Conservation (phyloP, 1,140 invertebrate species). For the Agrilus planipennis region DNA sequence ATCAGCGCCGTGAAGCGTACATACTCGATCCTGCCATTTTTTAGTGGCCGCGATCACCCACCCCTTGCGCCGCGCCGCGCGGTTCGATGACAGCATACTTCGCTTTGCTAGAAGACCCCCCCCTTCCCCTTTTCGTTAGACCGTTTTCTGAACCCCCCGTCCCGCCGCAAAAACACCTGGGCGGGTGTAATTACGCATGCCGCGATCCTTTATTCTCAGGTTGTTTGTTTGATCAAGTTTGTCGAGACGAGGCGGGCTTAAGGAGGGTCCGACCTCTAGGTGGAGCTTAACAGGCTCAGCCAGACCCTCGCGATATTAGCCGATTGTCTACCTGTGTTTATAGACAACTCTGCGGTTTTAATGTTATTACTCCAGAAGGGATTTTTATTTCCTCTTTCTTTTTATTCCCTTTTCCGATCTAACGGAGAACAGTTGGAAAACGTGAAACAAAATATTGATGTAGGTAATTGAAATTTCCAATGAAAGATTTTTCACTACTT, state of each 20-base stretch:
- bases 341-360: conserved; percentile 5
- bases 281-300: conserved; percentile 1
- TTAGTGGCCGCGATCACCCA: conserved; percentile 16
- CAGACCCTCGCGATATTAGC: conserved; percentile 7
- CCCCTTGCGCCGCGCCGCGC: conserved; percentile 9
- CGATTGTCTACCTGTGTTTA: conserved; percentile 8
- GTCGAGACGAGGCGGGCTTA: neutral
- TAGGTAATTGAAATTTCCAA: no score
- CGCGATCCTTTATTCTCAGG: conserved; percentile 14
- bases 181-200: conserved; percentile 18
- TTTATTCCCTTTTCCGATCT: no score
- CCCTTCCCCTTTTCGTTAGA: conserved; percentile 5
- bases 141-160: no score
- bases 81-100: conserved; percentile 24
- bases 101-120: conserved; percentile 23
- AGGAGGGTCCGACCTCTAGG: conserved; percentile 3
- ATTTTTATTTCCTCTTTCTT: no score
- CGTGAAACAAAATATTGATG: no score
- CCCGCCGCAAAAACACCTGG: conserved; percentile 22
- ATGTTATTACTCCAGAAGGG: conserved; percentile 6
- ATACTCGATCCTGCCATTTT: conserved; percentile 27
- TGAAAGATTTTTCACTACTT: no score
- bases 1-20: conserved; percentile 10
- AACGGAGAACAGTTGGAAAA: no score
- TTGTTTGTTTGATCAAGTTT: conserved; percentile 6